Conservation (phyloP, 2,113 vertebrate genomes). For the Onychostruthus taczanowskii region DNA sequence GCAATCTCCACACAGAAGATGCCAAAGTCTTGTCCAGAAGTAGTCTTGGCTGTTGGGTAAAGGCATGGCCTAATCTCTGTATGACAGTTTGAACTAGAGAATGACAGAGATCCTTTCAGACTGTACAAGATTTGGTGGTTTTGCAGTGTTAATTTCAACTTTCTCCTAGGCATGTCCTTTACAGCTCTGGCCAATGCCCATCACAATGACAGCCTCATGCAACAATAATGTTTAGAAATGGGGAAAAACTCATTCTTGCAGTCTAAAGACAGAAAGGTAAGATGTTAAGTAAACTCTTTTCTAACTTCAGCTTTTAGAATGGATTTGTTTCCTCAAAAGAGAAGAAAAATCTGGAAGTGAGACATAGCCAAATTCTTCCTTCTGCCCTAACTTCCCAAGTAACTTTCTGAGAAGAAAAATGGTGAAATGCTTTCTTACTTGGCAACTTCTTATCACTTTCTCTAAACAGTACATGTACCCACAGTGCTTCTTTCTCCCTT, state of each 20-base stretch:
- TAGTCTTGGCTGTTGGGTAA: not conserved
- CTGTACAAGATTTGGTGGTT: not conserved
- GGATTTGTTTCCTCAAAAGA: not conserved
- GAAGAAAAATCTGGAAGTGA: not conserved
- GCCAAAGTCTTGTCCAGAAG: not conserved
- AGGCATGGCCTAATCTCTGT: not conserved
- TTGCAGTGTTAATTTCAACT: not conserved
- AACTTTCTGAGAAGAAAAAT: not conserved
- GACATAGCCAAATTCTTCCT: not conserved
- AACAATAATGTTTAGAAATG: not conserved
- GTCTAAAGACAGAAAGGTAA: not conserved
- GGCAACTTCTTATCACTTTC: not conserved
- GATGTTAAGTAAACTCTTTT: not conserved
- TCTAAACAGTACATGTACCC: not conserved
- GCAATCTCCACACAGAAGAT: not conserved
- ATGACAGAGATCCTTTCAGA: not conserved
- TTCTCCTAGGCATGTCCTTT: not conserved
- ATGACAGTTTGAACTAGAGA: not conserved
- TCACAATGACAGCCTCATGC: not conserved
- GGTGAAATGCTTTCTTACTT: not conserved
- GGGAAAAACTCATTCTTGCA: not conserved
- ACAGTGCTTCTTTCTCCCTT: not conserved
- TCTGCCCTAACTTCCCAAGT: not conserved
- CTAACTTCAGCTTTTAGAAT: not conserved
- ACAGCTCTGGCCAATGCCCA: not conserved